These are phyloP conservation scores for Cyrtodaria siliqua DNA, from an alignment of 2,888 invertebrate genomes.

Conservation along the genomic window DNA sequence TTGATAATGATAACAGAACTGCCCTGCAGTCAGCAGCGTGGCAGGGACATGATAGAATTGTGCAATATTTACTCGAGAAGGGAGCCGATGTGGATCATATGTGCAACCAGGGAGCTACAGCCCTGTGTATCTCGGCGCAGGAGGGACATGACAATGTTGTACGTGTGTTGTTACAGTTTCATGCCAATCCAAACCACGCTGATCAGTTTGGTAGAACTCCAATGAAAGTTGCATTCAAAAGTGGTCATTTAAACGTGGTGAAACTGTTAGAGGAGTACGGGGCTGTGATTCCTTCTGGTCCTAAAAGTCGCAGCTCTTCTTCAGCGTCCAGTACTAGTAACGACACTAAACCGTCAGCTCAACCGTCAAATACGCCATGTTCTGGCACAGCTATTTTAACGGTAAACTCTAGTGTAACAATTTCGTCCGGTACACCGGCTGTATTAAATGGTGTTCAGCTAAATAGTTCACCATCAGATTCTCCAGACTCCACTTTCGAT, in stretches of 20 bases:
- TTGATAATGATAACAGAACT: constrained; percentile 89
- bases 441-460: constrained; percentile 66
- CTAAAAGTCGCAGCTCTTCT: constrained; percentile 77
- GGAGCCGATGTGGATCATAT: constrained; percentile 95
- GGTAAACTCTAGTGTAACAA: constrained; percentile 51
- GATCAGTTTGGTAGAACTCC: constrained; percentile 86
- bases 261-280: constrained; percentile 87
- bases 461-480: constrained; percentile 80
- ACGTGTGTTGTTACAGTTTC: constrained; percentile 87
- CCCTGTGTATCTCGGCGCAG: constrained; percentile 96
- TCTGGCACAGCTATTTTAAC: constrained; percentile 52
- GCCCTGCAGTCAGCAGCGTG: constrained; percentile 98
- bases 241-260: constrained; percentile 94
- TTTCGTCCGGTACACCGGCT: constrained; percentile 57
- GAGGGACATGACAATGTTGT: constrained; percentile 98
- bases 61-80: constrained; percentile 91
- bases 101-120: constrained; percentile 98
- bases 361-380: constrained; percentile 39
- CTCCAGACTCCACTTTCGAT: constrained; percentile 86
- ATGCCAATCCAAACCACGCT: constrained; percentile 86
- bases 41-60: constrained; percentile 96
- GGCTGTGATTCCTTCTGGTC: constrained; percentile 86
- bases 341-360: constrained; percentile 65
- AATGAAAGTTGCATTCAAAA: constrained; percentile 94
- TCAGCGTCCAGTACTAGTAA: constrained; percentile 80